Percentiles rank a stretch among this genome's conserved stretches.
Evolutionary conservation across 2,113 vertebrate species (phyloP).

Genomic region (Mastomys natalensis): DNA sequence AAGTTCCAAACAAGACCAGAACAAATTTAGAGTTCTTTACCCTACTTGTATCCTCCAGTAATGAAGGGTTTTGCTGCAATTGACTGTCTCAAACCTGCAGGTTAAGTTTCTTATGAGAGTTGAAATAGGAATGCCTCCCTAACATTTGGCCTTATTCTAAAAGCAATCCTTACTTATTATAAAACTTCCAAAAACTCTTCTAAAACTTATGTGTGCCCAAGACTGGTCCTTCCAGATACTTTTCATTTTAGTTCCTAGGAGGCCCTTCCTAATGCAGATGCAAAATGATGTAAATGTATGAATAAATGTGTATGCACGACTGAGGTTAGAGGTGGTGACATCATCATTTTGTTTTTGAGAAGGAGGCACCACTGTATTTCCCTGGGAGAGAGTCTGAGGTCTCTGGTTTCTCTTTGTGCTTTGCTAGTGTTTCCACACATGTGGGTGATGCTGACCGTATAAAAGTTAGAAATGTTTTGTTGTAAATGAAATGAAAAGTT

Average conservation of each 20-base stretch:
- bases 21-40: fast-evolving
- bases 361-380: too few relatives aligned
- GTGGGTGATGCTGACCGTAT: too few relatives aligned
- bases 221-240: not conserved
- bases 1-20: too few relatives aligned
- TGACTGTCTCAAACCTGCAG: not conserved
- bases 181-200: not conserved
- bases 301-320: not conserved
- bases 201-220: not conserved
- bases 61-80: too few relatives aligned
- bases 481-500: too few relatives aligned
- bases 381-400: too few relatives aligned
- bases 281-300: not conserved
- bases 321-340: not conserved
- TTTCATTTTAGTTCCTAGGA: not conserved
- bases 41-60: fast-evolving
- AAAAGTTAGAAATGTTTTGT: too few relatives aligned
- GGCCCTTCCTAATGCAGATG: too few relatives aligned
- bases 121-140: not conserved
- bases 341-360: not conserved
- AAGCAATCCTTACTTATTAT: not conserved
- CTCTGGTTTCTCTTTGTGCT: too few relatives aligned
- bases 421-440: not conserved
- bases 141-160: not conserved
- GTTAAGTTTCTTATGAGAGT: not conserved